A percentile compares a stretch with the other conserved stretches of the same genome.
Evolutionary conservation across 1,140 invertebrate genomes (phyloP).

Genomic region (Lamellibrachia luymesi): DNA sequence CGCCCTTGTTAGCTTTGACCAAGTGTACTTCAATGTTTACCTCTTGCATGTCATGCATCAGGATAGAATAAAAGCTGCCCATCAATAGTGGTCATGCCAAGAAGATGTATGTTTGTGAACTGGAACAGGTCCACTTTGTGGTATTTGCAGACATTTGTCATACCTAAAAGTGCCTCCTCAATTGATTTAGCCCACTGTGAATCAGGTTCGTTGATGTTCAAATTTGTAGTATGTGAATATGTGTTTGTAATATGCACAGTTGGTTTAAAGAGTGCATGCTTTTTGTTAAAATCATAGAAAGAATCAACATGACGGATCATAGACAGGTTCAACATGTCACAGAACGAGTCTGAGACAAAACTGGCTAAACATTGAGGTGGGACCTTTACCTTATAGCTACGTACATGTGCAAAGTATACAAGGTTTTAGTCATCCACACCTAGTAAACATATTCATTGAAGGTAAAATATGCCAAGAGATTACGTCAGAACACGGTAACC

Average conservation of each 20-base stretch:
- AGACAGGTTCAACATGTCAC: too few relatives aligned
- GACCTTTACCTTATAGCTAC: not conserved
- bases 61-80: not conserved
- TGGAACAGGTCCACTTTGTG: not conserved
- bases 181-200: too few relatives aligned
- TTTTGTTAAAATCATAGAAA: too few relatives aligned
- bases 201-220: too few relatives aligned
- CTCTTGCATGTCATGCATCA: not conserved
- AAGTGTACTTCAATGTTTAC: constrained; percentile 1
- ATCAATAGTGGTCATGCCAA: not conserved
- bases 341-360: too few relatives aligned
- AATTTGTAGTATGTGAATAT: too few relatives aligned
- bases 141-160: not conserved
- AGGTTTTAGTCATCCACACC: not conserved
- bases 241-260: too few relatives aligned
- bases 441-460: not conserved
- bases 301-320: too few relatives aligned
- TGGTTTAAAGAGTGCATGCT: too few relatives aligned
- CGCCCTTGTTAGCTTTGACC: not conserved
- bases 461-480: not conserved
- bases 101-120: not conserved
- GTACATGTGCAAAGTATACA: not conserved
- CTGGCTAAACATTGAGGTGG: too few relatives aligned
- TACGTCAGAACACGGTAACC: not conserved
- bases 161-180: not conserved